Conservation (phyloP, 2,797 vertebrate species). For the Chaenodraco wilsoni region DNA sequence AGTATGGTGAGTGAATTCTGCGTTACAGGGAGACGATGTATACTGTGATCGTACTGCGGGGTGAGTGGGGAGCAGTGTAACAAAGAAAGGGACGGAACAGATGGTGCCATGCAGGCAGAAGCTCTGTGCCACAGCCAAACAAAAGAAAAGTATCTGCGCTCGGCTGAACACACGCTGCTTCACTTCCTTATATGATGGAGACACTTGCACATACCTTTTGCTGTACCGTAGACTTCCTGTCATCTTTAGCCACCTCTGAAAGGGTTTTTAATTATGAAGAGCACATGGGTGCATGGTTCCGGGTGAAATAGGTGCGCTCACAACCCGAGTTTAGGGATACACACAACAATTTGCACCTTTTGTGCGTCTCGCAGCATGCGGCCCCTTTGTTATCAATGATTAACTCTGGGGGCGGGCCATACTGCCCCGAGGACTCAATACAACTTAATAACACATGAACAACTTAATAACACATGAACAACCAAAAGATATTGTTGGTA, state of each 20-base stretch:
- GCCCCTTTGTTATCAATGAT: conserved; percentile 62
- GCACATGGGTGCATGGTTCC: not conserved
- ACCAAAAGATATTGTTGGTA: not conserved
- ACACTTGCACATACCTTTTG: conserved; percentile 16
- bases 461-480: conserved; percentile 39
- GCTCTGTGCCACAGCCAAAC: conserved; percentile 42
- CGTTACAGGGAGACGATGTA: not conserved
- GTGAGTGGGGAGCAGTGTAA: not conserved
- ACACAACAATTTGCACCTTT: conserved; percentile 4
- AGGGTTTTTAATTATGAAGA: not conserved
- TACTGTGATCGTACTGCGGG: accelerated
- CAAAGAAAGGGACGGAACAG: conserved; percentile 56
- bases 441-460: conserved; percentile 41
- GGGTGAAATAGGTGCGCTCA: not conserved
- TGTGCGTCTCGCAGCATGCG: conserved; percentile 36
- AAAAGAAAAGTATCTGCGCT: conserved; percentile 58
- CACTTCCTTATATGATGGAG: conserved; percentile 74
- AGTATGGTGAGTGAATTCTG: conserved; percentile 89
- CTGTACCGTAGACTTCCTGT: not conserved
- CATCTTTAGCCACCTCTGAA: not conserved
- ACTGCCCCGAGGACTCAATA: not conserved
- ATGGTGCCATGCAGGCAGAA: conserved; percentile 47
- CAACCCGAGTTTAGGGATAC: conserved; percentile 2
- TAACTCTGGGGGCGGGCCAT: conserved; percentile 51
- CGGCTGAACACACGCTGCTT: conserved; percentile 45